Evolutionary conservation across 2,113 vertebrate species (phyloP).

Genomic region (Odocoileus hemionus): DNA sequence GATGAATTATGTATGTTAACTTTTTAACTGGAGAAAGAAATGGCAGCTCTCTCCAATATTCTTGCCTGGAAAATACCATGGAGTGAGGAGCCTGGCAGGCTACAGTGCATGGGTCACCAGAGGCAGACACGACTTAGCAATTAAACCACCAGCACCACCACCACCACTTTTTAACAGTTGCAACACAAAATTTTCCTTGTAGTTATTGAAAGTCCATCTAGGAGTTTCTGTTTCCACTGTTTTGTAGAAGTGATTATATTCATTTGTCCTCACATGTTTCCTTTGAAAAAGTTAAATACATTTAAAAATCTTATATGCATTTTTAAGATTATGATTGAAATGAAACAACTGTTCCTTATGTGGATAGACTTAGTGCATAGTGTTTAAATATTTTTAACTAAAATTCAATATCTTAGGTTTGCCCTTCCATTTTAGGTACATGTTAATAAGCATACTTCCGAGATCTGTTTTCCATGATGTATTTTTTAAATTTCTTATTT

Average conservation of each 20-base stretch:
- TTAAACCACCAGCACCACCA: neutral
- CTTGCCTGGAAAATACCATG: neutral
- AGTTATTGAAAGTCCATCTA: neutral
- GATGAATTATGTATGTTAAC: neutral
- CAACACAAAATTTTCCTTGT: neutral
- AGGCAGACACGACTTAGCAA: neutral
- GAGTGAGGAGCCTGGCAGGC: neutral
- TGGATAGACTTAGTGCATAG: neutral
- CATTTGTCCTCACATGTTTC: neutral
- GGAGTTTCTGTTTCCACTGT: neutral
- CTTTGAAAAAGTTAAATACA: neutral
- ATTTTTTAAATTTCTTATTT: neutral
- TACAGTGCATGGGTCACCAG: neutral
- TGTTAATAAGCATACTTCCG: neutral
- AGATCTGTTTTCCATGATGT: neutral
- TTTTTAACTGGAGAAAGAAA: neutral
- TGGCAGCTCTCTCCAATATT: neutral
- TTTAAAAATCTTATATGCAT: neutral
- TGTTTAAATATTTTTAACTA: neutral
- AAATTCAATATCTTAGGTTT: neutral
- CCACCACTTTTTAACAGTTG: neutral
- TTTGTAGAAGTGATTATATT: neutral
- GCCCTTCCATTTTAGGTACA: neutral
- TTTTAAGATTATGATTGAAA: neutral
- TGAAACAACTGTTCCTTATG: neutral